phyloP scores from a whole-genome alignment of 2,888 invertebrate species.

The Boloria selene region DNA sequence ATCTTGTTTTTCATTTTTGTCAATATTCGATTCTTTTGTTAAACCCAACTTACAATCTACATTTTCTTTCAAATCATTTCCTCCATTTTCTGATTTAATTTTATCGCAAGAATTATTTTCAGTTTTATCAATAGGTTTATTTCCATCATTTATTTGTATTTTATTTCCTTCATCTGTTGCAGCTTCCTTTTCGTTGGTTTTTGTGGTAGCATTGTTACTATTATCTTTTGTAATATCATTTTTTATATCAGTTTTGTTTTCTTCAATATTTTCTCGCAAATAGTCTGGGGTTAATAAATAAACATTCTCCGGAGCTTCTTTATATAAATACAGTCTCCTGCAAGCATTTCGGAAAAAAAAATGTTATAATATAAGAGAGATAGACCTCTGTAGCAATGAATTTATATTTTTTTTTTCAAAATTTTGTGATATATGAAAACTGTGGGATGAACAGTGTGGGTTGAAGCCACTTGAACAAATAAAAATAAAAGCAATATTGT shows the following conservation, averaged over 20 bases:
- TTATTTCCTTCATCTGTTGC: neutral
- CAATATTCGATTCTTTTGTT: slow-evolving; percentile 38
- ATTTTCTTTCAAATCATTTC: neutral
- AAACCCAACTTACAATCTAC: neutral
- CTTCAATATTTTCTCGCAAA: slow-evolving; percentile 42
- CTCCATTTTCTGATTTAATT: slow-evolving; percentile 8
- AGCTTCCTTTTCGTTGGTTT: neutral
- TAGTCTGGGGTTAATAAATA: slow-evolving; percentile 59
- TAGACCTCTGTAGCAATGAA: no score
- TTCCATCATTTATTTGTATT: no score
- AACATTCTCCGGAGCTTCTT: slow-evolving; percentile 54
- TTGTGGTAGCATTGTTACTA: neutral
- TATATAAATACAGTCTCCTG: slow-evolving; percentile 58
- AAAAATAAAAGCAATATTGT: no score
- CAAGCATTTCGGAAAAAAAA: slow-evolving; percentile 30
- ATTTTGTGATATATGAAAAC: no score
- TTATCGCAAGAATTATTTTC: no score
- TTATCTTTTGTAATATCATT: neutral
- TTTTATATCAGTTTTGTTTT: slow-evolving; percentile 19
- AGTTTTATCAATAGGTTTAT: no score
- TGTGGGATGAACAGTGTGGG: no score
- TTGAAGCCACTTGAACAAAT: no score
- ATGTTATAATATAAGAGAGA: no score
- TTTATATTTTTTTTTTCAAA: no score
- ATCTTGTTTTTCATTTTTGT: slow-evolving; percentile 5